A percentile compares a stretch with the other conserved stretches of the same genome.
phyloP scores from a whole-genome alignment of 1,140 invertebrate genomes.

The Spodoptera frugiperda region DNA sequence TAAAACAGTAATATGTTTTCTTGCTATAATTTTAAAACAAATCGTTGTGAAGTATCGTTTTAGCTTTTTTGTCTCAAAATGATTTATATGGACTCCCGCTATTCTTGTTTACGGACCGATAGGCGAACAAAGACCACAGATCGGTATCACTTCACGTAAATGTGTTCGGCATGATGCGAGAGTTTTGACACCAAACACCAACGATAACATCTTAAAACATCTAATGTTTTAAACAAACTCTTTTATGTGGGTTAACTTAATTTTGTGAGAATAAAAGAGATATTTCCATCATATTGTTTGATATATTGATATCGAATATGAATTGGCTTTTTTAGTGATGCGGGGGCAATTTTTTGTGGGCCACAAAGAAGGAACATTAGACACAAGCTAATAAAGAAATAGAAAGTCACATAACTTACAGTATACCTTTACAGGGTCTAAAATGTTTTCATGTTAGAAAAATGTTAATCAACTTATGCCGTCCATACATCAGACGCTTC shows the following conservation, averaged over 20 bases:
- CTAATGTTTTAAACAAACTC: constrained; percentile 86
- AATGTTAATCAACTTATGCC: neutral
- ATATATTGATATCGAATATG: constrained; percentile 60
- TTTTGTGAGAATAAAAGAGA: constrained; percentile 80
- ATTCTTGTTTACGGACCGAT: constrained; percentile 83
- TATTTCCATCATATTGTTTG: constrained; percentile 69
- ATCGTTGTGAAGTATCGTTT: constrained; percentile 26
- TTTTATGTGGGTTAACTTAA: constrained; percentile 84
- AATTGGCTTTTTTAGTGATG: constrained; percentile 54
- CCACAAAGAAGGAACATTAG: constrained; percentile 3
- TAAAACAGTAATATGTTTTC: constrained; percentile 2
- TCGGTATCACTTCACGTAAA: constrained; percentile 75
- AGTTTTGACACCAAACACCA: constrained; percentile 84
- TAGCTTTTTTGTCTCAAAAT: constrained; percentile 67
- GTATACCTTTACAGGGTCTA: neutral
- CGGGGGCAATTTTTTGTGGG: constrained; percentile 50
- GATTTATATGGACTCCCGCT: constrained; percentile 84
- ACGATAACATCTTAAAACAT: constrained; percentile 83
- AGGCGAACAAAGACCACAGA: constrained; percentile 76
- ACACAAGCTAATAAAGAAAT: constrained; percentile 33
- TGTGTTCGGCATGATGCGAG: constrained; percentile 84
- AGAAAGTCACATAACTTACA: neutral
- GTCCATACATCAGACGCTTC: constrained; percentile 13
- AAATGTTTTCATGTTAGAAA: neutral
- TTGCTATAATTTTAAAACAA: constrained; percentile 17